Evolutionary conservation across 2,113 vertebrate species (phyloP).

Genomic region (Delphinapterus leucas): DNA sequence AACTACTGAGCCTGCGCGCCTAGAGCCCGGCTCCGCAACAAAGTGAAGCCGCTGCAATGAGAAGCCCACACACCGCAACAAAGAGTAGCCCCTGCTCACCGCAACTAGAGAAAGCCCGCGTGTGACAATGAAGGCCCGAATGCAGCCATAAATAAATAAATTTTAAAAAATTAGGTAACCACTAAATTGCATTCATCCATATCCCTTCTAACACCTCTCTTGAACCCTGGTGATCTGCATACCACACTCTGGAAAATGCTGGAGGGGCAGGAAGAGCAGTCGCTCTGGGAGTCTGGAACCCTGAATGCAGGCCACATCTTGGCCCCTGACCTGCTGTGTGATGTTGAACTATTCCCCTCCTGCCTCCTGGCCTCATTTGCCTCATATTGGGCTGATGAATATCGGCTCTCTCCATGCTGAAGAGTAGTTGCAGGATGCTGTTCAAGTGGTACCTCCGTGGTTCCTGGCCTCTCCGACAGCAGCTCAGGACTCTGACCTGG

Average conservation of each 20-base stretch:
- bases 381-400: background rate
- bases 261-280: background rate
- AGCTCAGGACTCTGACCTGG: background rate
- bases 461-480: too few relatives aligned
- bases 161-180: background rate
- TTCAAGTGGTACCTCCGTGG: accelerated
- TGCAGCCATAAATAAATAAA: too few relatives aligned
- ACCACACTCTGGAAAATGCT: background rate
- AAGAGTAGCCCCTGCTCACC: too few relatives aligned
- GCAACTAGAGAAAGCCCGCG: too few relatives aligned
- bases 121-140: too few relatives aligned
- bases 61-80: too few relatives aligned
- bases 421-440: background rate
- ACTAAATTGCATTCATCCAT: background rate
- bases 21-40: too few relatives aligned
- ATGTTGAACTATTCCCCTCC: background rate
- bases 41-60: too few relatives aligned
- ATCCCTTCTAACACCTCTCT: background rate
- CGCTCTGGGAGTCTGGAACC: background rate
- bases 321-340: too few relatives aligned
- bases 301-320: background rate
- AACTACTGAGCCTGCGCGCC: too few relatives aligned
- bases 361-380: background rate
- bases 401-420: background rate
- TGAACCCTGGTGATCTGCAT: background rate